phyloP scores from a whole-genome alignment of 2,888 invertebrate genomes.

The Drosophila phalerata region DNA sequence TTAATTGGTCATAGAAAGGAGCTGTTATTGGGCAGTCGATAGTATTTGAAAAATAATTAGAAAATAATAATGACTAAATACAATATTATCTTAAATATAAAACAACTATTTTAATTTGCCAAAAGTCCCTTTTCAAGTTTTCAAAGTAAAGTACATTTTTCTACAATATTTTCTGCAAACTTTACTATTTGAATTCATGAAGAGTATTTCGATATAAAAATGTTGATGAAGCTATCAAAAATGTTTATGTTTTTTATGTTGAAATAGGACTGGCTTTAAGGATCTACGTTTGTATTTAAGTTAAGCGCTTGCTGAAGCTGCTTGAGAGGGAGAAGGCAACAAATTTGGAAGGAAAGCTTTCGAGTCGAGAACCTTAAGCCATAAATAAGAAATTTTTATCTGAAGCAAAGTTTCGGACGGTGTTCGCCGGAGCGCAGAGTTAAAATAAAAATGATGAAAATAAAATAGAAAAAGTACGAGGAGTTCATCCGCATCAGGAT shows the following conservation, averaged over 20 bases:
- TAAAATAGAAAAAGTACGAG: constrained; percentile 77
- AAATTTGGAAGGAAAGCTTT: constrained; percentile 55
- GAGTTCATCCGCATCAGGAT: constrained; percentile 57
- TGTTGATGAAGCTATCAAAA: background rate
- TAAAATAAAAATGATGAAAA: constrained; percentile 79
- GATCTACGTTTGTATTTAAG: constrained; percentile 20
- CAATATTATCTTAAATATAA: background rate
- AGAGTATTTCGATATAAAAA: background rate
- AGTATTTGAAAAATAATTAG: background rate
- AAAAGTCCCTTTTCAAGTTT: background rate
- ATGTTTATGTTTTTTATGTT: background rate
- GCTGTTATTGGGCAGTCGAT: background rate
- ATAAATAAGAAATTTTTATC: constrained; percentile 82
- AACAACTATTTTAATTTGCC: background rate
- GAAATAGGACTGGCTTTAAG: constrained; percentile 17
- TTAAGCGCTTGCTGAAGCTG: constrained; percentile 9
- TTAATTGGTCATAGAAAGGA: background rate
- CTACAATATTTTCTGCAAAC: too few relatives aligned
- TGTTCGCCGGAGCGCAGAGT: constrained; percentile 68
- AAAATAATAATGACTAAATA: background rate
- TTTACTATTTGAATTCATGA: background rate
- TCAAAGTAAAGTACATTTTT: too few relatives aligned
- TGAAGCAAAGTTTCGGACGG: constrained; percentile 74
- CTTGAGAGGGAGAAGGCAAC: constrained; percentile 20
- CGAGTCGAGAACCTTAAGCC: constrained; percentile 75